Base-by-base conservation (phyloP, 2,113 vertebrate species). In the Orycteropus afer region DNA sequence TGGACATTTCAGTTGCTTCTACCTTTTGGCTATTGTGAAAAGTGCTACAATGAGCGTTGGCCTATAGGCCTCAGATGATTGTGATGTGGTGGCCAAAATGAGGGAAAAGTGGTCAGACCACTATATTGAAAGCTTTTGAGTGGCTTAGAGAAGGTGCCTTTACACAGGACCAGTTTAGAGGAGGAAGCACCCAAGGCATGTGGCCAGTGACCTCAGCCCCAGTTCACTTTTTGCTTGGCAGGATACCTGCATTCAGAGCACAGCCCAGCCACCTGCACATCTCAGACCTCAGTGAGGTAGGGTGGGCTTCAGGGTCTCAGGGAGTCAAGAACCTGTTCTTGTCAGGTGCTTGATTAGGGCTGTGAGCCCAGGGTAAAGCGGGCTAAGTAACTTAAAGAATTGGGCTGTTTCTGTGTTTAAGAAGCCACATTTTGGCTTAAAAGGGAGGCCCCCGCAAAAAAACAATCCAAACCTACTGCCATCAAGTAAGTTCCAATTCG, bases 191-290 rank as follows among this genome's bases (percentile, higher is more conserved):
- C 25, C 6, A 1, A 45, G 49, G 59, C 37, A 23, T 2, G 0
- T 37, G 40, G 29, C 61, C 18, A 11, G 18, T 25, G 14, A 20
- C 10, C 76, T 34, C 18, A 15, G 53, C 25, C 1, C n/a, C 59
- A 3, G 1, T 45, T 76, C n/a, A 11, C 40, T 2, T 7, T 42
- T 37, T n/a, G 23, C 40, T 87, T 29, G 8, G 23, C 20, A 17
- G 40, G n/a, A 2, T 4, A 2, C 23, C 37, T 18, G 42, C 0
- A 0, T 5, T 11, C 14, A n/a, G 57, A 57, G 2, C 53, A 1
- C 4, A 63, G 53, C 47, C 55, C 61, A 3, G 32, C 74, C 49
- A n/a, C 1, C 81, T 2, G 0, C n/a, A 13, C 1, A 7, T 2
- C 1, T 0, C 5, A 40, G n/a, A 45, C 8, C 57, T 69, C 18